Evolutionary conservation across 2,888 invertebrate species (phyloP).

Genomic region (Eilema depressum): DNA sequence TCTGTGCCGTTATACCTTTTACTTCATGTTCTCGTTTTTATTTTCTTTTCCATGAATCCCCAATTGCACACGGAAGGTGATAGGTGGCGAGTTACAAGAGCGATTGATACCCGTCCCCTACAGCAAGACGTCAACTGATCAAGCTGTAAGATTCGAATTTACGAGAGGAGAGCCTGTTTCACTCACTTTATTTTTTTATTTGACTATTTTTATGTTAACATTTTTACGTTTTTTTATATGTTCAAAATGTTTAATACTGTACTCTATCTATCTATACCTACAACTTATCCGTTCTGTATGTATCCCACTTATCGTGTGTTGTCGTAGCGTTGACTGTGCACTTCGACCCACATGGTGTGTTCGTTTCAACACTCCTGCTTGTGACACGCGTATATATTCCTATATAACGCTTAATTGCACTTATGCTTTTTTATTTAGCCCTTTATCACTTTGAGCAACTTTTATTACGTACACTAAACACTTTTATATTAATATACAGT

Average conservation of each 20-base stretch:
- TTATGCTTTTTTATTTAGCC: conserved; percentile 7
- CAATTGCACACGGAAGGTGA: conserved; percentile 98
- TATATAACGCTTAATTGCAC: conserved; percentile 22
- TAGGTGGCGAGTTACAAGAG: conserved; percentile 99
- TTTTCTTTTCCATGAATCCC: conserved; percentile 93
- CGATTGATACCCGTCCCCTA: conserved; percentile 99
- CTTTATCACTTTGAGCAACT: conserved; percentile 11
- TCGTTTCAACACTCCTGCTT: conserved; percentile 18
- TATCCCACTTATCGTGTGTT: conserved; percentile 66
- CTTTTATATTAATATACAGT: conserved; percentile 21
- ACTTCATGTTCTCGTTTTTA: conserved; percentile 86
- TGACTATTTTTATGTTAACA: conserved; percentile 66
- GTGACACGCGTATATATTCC: conserved; percentile 16
- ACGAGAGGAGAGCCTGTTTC: conserved; percentile 71
- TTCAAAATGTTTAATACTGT: conserved; percentile 76
- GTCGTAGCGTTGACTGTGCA: conserved; percentile 71
- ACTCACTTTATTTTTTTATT: conserved; percentile 74
- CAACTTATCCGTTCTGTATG: conserved; percentile 68
- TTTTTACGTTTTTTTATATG: conserved; percentile 72
- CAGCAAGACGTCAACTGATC: conserved; percentile 99
- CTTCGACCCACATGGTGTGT: conserved; percentile 52
- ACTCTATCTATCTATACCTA: conserved; percentile 78
- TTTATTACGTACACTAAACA: conserved; percentile 28
- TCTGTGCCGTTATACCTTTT: conserved; percentile 73
- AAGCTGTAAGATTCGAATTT: conserved; percentile 96